These are phyloP conservation scores for Tringa solitaria DNA, from an alignment of 2,113 vertebrate species.

Conservation along the genomic window DNA sequence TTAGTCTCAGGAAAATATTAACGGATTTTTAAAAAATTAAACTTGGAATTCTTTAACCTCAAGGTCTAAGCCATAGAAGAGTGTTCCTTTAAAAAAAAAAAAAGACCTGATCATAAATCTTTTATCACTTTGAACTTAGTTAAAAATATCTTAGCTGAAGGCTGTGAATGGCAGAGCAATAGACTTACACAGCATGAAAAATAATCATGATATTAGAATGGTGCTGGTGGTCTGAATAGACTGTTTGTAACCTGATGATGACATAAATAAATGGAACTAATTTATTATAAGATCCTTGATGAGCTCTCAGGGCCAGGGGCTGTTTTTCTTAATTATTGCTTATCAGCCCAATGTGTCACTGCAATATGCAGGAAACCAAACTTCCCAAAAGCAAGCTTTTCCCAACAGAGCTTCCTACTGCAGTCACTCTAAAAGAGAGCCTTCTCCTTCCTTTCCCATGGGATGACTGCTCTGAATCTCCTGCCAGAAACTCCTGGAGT, in stretches of 20 bases:
- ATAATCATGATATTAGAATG: background rate
- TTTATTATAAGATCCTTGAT: background rate
- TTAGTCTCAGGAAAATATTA: background rate
- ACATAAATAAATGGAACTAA: background rate
- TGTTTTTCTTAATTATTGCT: background rate
- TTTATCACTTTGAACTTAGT: slow-evolving; percentile 6
- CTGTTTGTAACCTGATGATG: background rate
- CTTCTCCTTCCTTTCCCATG: background rate
- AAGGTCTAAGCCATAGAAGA: background rate
- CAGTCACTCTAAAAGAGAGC: background rate
- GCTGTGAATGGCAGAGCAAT: background rate
- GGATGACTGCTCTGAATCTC: background rate
- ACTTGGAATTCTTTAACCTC: background rate
- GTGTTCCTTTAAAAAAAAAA: background rate
- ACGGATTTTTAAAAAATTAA: background rate
- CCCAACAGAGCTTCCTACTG: background rate
- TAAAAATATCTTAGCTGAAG: slow-evolving; percentile 21
- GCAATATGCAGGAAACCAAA: background rate
- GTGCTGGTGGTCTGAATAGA: background rate
- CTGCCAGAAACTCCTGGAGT: background rate
- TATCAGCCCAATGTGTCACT: background rate
- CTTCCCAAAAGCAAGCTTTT: background rate
- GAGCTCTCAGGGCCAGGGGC: background rate
- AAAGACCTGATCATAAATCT: background rate
- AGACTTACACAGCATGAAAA: background rate